These are phyloP conservation scores for Porites lobata DNA, from an alignment of 92 coral and sea anemone genomes.

Conservation along the genomic window DNA sequence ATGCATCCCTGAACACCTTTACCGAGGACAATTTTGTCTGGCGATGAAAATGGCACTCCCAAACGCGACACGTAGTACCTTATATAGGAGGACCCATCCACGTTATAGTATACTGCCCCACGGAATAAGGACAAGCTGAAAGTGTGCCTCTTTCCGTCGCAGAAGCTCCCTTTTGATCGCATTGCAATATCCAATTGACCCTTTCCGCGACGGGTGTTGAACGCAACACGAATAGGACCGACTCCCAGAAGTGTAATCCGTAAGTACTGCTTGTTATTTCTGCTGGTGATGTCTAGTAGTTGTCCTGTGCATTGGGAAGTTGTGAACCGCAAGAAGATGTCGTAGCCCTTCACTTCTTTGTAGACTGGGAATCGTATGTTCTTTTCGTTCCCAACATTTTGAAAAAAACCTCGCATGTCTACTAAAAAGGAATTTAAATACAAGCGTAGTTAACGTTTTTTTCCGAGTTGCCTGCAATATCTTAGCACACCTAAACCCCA, in stretches of 20 bases:
- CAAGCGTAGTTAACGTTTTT: neutral
- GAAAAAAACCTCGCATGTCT: constrained; percentile 59
- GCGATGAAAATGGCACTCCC: constrained; percentile 49
- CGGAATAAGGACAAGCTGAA: neutral
- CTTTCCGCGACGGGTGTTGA: constrained; percentile 20
- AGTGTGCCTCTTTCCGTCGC: constrained; percentile 45
- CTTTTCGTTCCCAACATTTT: constrained; percentile 37
- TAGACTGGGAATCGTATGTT: constrained; percentile 52
- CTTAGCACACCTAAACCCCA: neutral
- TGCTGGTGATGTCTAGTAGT: constrained; percentile 67
- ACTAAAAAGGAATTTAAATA: neutral
- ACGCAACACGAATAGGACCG: constrained; percentile 38
- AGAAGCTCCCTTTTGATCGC: constrained; percentile 32
- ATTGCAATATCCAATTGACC: constrained; percentile 38
- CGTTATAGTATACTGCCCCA: constrained; percentile 31
- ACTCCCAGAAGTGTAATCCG: constrained; percentile 29
- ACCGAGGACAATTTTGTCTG: constrained; percentile 54
- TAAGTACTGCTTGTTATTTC: constrained; percentile 58
- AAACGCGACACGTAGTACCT: constrained; percentile 32
- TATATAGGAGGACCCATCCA: neutral
- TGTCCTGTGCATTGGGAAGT: constrained; percentile 68
- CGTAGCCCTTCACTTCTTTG: constrained; percentile 47
- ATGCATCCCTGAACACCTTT: constrained; percentile 67
- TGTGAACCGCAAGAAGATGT: constrained; percentile 68
- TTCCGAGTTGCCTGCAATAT: neutral